Evolutionary conservation across 2,113 vertebrate genomes (phyloP).

Genomic region (Pelodiscus sinensis): DNA sequence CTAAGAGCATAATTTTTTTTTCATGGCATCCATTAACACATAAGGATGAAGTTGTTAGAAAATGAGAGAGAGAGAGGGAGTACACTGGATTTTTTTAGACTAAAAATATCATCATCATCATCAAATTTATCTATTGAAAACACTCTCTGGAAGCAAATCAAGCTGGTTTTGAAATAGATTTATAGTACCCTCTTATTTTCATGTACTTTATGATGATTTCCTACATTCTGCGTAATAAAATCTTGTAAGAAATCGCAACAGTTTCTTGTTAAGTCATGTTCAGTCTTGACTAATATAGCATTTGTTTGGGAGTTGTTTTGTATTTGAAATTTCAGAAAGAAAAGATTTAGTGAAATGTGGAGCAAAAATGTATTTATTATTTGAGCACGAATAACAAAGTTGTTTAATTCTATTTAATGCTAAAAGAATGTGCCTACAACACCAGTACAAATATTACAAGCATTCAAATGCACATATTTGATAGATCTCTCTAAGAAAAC

Average conservation of each 20-base stretch:
- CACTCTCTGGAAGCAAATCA: not conserved
- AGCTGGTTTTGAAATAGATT: not conserved
- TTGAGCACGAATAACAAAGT: slow-evolving; percentile 63
- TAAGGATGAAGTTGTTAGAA: not conserved
- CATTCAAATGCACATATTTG: slow-evolving; percentile 62
- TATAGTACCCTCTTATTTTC: not conserved
- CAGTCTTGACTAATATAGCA: not conserved
- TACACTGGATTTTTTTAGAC: not conserved
- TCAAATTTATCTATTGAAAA: not conserved
- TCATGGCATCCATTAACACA: not conserved
- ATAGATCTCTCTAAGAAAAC: slow-evolving; percentile 66
- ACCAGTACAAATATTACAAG: slow-evolving; percentile 32
- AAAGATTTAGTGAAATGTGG: slow-evolving; percentile 55
- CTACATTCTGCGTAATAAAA: not conserved
- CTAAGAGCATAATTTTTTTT: not conserved
- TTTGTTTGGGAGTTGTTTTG: not conserved
- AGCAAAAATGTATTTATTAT: slow-evolving; percentile 48
- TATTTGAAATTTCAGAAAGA: slow-evolving; percentile 36
- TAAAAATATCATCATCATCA: not conserved
- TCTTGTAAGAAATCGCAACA: not conserved
- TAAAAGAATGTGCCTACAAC: slow-evolving; percentile 53
- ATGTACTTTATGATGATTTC: not conserved
- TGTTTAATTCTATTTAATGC: slow-evolving; percentile 75
- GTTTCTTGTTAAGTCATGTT: slow-evolving; percentile 37
- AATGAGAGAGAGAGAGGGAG: not conserved